A percentile compares a stretch with the other conserved stretches of the same genome.
These are phyloP conservation scores for Caradrina clavipalpis DNA, from an alignment of 2,888 invertebrate genomes.

Conservation along the genomic window DNA sequence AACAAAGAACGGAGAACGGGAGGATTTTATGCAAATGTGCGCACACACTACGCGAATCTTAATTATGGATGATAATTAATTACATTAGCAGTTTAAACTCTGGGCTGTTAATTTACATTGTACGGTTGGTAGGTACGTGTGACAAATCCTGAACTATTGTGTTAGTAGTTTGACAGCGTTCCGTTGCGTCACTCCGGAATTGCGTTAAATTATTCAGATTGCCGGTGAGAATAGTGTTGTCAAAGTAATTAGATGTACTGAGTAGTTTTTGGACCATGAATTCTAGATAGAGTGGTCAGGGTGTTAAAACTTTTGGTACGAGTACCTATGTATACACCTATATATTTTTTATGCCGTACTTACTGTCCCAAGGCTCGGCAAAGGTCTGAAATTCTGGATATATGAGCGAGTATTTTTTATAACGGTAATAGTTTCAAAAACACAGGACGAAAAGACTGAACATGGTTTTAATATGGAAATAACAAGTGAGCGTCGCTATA, in stretches of 20 bases:
- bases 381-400: too few species aligned
- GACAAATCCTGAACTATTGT: slow-evolving; percentile 61
- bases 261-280: slow-evolving; percentile 18
- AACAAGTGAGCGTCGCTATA: too few species aligned
- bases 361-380: too few species aligned
- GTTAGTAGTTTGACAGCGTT: slow-evolving; percentile 48
- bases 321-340: too few species aligned
- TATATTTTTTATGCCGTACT: too few species aligned
- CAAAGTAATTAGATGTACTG: slow-evolving; percentile 34
- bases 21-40: slow-evolving; percentile 63
- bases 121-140: slow-evolving; percentile 29
- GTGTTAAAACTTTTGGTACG: neutral
- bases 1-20: slow-evolving; percentile 42
- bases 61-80: slow-evolving; percentile 76
- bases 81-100: slow-evolving; percentile 72
- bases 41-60: slow-evolving; percentile 66
- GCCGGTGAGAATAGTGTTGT: slow-evolving; percentile 38
- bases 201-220: slow-evolving; percentile 60
- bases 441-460: too few species aligned
- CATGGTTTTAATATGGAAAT: too few species aligned
- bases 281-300: neutral
- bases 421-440: too few species aligned
- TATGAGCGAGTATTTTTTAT: too few species aligned
- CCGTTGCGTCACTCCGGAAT: slow-evolving; percentile 41
- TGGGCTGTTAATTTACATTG: slow-evolving; percentile 64